A percentile compares a stretch with the other conserved stretches of the same genome.
Conservation (phyloP, 2,113 vertebrate species). For the Natator depressus region DNA sequence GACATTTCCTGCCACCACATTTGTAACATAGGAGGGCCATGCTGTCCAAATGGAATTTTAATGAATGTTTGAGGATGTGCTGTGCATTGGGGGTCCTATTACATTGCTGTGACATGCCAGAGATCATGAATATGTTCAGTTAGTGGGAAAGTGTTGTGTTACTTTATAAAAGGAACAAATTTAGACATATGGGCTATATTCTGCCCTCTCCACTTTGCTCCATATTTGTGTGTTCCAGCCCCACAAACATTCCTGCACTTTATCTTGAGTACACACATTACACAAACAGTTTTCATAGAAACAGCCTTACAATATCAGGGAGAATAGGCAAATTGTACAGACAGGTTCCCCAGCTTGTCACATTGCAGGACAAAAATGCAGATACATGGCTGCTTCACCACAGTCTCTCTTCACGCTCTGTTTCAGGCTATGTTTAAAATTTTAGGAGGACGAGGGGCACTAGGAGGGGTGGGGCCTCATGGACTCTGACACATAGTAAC, state of each 20-base stretch:
- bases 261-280: background rate
- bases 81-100: background rate
- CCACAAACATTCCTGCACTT: background rate
- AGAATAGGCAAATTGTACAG: background rate
- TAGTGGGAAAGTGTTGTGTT: slow-evolving; percentile 11
- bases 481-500: background rate
- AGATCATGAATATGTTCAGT: slow-evolving; percentile 17
- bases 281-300: background rate
- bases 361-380: too few species aligned
- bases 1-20: slow-evolving; percentile 33
- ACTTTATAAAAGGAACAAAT: slow-evolving; percentile 38
- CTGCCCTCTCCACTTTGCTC: background rate
- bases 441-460: background rate
- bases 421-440: background rate
- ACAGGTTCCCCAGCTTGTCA: too few species aligned
- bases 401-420: background rate
- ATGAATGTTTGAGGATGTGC: slow-evolving; percentile 32
- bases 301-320: background rate
- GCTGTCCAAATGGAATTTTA: slow-evolving; percentile 69
- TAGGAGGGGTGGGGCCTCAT: too few species aligned
- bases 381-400: background rate
- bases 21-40: slow-evolving; percentile 50
- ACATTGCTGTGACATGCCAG: slow-evolving; percentile 23
- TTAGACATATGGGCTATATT: background rate
- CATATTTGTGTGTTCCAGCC: background rate